A percentile compares a stretch with the other conserved stretches of the same genome.
Conservation (phyloP, 2,888 invertebrate genomes). For the Minunthozetes semirufus region DNA sequence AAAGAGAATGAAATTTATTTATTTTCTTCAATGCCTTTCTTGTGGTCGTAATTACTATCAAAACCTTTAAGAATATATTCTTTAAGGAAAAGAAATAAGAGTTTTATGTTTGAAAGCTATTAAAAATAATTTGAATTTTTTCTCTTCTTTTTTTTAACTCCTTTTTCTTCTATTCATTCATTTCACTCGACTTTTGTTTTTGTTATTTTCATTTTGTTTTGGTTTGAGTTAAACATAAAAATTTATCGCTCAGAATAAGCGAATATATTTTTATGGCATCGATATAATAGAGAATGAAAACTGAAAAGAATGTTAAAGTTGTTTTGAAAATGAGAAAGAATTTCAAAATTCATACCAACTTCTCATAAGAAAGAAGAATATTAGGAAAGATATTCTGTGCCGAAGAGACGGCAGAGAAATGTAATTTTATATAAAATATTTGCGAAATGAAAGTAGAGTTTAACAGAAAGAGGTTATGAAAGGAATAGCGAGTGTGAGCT, state of each 20-base stretch:
- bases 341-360: no score
- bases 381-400: no score
- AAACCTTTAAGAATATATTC: background rate
- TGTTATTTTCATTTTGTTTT: background rate
- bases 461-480: background rate
- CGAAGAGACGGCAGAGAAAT: no score
- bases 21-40: background rate
- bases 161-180: background rate
- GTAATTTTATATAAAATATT: background rate
- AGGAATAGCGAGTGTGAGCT: no score
- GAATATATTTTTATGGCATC: constrained; percentile 8
- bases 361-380: no score
- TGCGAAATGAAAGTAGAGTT: background rate
- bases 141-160: background rate
- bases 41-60: constrained; percentile 12
- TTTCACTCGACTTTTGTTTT: background rate
- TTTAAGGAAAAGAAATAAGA: background rate
- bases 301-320: background rate
- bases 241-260: background rate
- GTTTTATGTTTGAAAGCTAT: constrained; percentile 6
- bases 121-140: constrained; percentile 9
- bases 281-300: constrained; percentile 3
- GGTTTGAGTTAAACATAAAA: background rate
- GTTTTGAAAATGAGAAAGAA: no score
- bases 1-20: background rate